Evolutionary conservation across 2,888 invertebrate species (phyloP).

Genomic region (Idaea dimidiata): DNA sequence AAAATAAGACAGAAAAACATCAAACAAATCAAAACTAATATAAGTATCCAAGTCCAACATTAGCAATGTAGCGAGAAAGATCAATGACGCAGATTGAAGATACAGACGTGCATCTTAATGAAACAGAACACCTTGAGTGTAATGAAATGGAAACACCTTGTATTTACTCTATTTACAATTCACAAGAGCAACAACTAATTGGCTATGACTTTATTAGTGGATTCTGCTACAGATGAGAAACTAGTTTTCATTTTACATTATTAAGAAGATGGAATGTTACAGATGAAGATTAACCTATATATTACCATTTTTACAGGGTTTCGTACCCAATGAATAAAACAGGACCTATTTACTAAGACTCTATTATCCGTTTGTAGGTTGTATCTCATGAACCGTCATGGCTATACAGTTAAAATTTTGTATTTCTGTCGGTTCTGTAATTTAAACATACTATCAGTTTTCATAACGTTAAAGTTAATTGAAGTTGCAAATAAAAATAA

Average conservation of each 20-base stretch:
- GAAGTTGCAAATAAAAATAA: neutral
- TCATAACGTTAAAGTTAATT: neutral
- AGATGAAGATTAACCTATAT: neutral
- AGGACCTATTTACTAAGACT: too few relatives aligned
- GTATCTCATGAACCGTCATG: too few relatives aligned
- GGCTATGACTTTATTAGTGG: conserved; percentile 17
- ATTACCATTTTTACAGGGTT: neutral
- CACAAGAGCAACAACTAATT: conserved; percentile 20
- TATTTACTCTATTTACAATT: conserved; percentile 15
- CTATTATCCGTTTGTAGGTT: too few relatives aligned
- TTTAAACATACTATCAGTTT: too few relatives aligned
- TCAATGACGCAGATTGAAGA: conserved; percentile 21
- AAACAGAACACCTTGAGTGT: conserved; percentile 14
- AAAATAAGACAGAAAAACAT: neutral
- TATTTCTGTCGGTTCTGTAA: too few relatives aligned
- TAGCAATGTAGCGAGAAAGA: conserved; percentile 7
- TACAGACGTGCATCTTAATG: neutral
- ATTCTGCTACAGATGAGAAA: neutral
- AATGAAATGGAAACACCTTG: conserved; percentile 14
- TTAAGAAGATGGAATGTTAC: neutral
- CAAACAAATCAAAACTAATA: neutral
- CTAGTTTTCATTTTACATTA: neutral
- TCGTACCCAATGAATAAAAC: too few relatives aligned
- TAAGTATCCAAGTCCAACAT: neutral
- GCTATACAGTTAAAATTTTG: too few relatives aligned